Conservation (phyloP, 64 coral and sea anemone genomes). For the Montipora capricornis region DNA sequence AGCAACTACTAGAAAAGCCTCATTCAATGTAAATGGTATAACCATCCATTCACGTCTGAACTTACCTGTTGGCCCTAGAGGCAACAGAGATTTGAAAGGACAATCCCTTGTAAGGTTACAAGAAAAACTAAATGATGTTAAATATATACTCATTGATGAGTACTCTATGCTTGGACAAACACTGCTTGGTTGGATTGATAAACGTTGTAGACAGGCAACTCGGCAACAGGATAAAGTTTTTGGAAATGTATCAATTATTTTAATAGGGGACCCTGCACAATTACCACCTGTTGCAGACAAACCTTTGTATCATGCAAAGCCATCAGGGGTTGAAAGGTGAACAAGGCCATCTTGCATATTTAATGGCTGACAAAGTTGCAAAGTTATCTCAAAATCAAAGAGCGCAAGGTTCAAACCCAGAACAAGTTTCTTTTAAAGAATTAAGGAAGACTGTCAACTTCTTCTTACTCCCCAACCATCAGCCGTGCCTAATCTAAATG, state of each 20-base stretch:
- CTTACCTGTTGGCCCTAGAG: slow-evolving; percentile 56
- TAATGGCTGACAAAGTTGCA: slow-evolving; percentile 69
- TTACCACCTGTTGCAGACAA: slow-evolving; percentile 73
- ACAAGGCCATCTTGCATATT: slow-evolving; percentile 64
- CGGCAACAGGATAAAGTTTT: slow-evolving; percentile 42
- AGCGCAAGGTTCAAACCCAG: slow-evolving; percentile 19
- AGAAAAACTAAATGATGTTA: slow-evolving; percentile 19
- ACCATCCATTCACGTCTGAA: slow-evolving; percentile 58
- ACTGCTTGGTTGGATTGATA: slow-evolving; percentile 7
- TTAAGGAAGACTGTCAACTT: slow-evolving; percentile 70
- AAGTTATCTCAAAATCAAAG: slow-evolving; percentile 33
- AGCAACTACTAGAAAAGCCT: slow-evolving; percentile 73
- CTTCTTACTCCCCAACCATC: slow-evolving; percentile 60
- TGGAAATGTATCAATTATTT: slow-evolving; percentile 66
- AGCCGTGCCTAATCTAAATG: slow-evolving; percentile 15
- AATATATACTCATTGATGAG: slow-evolving; percentile 51
- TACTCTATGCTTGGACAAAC: slow-evolving; percentile 55
- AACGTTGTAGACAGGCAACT: slow-evolving; percentile 33
- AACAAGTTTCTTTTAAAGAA: slow-evolving; percentile 56
- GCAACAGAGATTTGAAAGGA: slow-evolving; percentile 52
- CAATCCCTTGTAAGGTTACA: slow-evolving; percentile 36
- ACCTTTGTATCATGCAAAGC: slow-evolving; percentile 53
- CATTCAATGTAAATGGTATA: slow-evolving; percentile 27
- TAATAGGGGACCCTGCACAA: slow-evolving; percentile 38
- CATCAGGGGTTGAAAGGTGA: slow-evolving; percentile 29